Conservation (phyloP, 2,888 invertebrate genomes). For the Microchrysa polita region DNA sequence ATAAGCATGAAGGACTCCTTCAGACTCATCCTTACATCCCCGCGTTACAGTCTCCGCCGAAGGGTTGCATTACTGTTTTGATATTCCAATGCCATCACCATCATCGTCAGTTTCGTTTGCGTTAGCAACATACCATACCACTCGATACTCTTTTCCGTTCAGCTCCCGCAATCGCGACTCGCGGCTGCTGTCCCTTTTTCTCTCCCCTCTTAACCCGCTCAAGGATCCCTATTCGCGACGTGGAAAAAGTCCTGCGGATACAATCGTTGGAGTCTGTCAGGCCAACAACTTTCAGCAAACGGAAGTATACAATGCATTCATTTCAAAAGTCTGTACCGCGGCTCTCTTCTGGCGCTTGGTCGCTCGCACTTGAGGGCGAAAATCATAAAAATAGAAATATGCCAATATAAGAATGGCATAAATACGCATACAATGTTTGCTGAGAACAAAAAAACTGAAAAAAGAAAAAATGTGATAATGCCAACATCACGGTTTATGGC, state of each 20-base stretch:
- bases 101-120: background rate
- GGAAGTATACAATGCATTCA: background rate
- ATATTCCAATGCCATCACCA: slow-evolving; percentile 3
- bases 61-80: slow-evolving; percentile 30
- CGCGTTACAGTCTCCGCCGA: background rate
- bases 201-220: background rate
- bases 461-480: slow-evolving; percentile 32
- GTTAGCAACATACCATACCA: background rate
- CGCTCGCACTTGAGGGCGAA: background rate
- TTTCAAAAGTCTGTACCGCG: background rate
- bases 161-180: no score
- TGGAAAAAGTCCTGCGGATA: background rate
- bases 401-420: slow-evolving; percentile 24
- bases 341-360: background rate
- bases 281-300: background rate
- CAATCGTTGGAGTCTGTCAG: background rate
- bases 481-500: slow-evolving; percentile 24
- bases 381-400: slow-evolving; percentile 32
- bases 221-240: background rate
- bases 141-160: no score
- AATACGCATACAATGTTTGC: no score
- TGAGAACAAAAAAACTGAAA: no score
- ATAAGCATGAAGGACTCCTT: background rate
- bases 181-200: background rate
- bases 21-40: background rate